phyloP scores from a whole-genome alignment of 2,113 vertebrate genomes.

The Acrocephalus kingi region DNA sequence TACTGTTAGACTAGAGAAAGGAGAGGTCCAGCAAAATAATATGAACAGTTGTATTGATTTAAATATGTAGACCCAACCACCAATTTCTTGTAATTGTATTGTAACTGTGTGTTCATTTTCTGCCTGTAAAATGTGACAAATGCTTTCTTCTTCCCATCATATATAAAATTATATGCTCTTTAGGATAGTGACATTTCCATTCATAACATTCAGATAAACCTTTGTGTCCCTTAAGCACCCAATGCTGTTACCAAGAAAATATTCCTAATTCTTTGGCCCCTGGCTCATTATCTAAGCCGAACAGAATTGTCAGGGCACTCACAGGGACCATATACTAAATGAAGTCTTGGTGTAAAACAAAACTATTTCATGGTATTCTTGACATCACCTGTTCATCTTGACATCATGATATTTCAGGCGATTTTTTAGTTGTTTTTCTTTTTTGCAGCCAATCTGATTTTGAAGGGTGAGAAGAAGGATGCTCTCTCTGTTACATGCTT shows the following conservation, averaged over 20 bases:
- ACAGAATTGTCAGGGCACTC: not conserved
- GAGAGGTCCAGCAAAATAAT: not conserved
- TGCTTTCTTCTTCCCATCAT: not conserved
- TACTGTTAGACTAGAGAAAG: not conserved
- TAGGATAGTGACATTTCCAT: not conserved
- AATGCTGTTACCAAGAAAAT: not conserved
- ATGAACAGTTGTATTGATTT: not conserved
- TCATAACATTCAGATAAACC: not conserved
- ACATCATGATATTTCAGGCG: not conserved
- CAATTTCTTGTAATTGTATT: not conserved
- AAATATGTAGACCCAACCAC: not conserved
- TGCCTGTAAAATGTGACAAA: not conserved
- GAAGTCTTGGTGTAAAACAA: not conserved
- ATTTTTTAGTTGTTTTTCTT: not conserved
- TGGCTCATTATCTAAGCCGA: not conserved
- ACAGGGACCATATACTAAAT: not conserved
- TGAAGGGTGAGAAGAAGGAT: not conserved
- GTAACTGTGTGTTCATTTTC: not conserved
- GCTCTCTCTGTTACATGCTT: not conserved
- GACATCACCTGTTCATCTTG: not conserved
- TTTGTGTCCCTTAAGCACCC: not conserved
- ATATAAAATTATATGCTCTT: not conserved
- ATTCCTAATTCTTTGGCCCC: not conserved
- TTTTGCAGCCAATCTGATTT: not conserved
- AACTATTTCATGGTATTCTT: not conserved